Evolutionary conservation across 35 echinoderm and acorn worm species (phyloP), one percentile per base, ranked within the genome.

Genomic region (Lytechinus variegatus): DNA sequence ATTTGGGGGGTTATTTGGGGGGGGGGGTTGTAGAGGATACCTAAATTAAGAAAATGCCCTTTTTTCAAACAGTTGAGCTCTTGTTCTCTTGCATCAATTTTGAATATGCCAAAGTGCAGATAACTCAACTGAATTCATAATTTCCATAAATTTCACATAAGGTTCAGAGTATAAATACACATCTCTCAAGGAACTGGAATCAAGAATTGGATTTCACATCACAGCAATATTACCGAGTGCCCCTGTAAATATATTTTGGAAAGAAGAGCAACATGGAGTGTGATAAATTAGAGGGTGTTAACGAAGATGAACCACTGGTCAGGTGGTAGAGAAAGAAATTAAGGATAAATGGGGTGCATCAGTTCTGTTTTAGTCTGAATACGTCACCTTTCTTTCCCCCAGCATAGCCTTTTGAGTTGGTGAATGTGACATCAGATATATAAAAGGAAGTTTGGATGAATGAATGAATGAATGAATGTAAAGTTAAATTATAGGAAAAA

Each of bases 321-420:
- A 21, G 88, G 52, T 90, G 88, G 21, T 9, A 27, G 27, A 6
- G n/a, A 29, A 44, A 52, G 88, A 90, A 27, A 54, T 28, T 44
- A 33, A 44, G 88, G 9, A 44, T 54, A 44, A 44, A 52, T 90
- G 88, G 6, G 88, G 88, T 52, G 88, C 28, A 54, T 90, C 52
- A 54, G 66, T 79, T 79, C 66, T 24, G 7, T 79, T 16, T 79
- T 79, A n/a, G 52, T 54, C 28, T 8, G 27, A 16, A 90, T 90
- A 90, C 88, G 24, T 90, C 88, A 90, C 88, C 88, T 90, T 90
- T 90, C 88, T 5, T 52, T 90, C 88, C 88, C 88, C 88, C 2
- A 90, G 88, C 88, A 90, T 90, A 54, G 52, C 52, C 88, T 90
- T 90, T 44, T 19, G 28, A 52, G 28, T 12, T 90, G 66, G 66